phyloP scores from a whole-genome alignment of 2,888 invertebrate genomes.

The Psylliodes chrysocephalus region DNA sequence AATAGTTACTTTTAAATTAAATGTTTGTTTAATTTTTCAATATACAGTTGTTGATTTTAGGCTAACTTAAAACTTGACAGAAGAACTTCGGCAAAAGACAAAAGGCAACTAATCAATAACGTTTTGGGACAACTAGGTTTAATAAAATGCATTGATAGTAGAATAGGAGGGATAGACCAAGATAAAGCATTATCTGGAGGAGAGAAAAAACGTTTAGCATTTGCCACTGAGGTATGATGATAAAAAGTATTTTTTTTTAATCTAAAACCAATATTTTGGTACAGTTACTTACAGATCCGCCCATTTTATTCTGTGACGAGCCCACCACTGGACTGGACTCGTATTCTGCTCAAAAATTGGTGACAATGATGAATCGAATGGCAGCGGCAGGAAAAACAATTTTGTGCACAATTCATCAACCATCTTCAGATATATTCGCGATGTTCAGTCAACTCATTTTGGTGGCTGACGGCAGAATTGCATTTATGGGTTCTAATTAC shows the following conservation, averaged over 20 bases:
- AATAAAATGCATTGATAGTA: constrained; percentile 74
- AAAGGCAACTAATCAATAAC: constrained; percentile 74
- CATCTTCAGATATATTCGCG: constrained; percentile 86
- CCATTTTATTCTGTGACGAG: constrained; percentile 93
- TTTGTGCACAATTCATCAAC: constrained; percentile 94
- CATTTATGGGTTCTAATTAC: constrained; percentile 80
- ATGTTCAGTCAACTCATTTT: constrained; percentile 84
- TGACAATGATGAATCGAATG: constrained; percentile 75
- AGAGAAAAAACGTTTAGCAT: constrained; percentile 90
- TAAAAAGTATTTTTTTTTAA: background rate
- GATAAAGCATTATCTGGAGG: constrained; percentile 91
- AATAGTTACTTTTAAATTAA: too few species aligned
- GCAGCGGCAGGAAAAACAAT: constrained; percentile 85
- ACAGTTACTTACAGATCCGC: constrained; percentile 90
- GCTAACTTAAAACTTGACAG: constrained; percentile 84
- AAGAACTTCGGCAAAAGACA: constrained; percentile 70
- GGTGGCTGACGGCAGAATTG: constrained; percentile 87
- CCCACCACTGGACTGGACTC: constrained; percentile 95
- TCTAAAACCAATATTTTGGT: constrained; percentile 45
- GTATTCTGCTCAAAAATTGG: constrained; percentile 88
- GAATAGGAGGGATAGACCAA: constrained; percentile 81
- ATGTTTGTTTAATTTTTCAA: too few species aligned
- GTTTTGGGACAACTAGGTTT: constrained; percentile 79
- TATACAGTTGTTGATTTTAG: constrained; percentile 61
- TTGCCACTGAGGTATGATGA: constrained; percentile 84